Percentiles rank a stretch among this genome's conserved stretches.
phyloP scores from a whole-genome alignment of 2,888 invertebrate genomes.

The Dioctria rufipes region DNA sequence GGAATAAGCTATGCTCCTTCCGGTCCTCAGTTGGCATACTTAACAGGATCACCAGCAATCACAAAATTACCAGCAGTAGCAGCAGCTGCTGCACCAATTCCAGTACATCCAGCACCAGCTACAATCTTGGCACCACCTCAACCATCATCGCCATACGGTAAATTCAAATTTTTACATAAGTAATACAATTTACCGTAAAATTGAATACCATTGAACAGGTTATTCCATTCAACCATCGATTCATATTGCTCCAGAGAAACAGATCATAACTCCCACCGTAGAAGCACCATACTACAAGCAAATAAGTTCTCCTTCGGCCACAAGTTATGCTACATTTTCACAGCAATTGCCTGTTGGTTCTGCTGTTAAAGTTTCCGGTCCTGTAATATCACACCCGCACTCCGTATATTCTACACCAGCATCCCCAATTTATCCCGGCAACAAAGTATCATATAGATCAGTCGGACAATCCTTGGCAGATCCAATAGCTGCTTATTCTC shows the following conservation, averaged over 20 bases:
- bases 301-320: constrained; percentile 17
- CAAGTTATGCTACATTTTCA: constrained; percentile 54
- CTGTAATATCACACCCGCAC: neutral
- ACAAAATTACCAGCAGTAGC: neutral
- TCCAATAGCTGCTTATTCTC: neutral
- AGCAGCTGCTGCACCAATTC: neutral
- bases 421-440: constrained; percentile 36
- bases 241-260: constrained; percentile 51
- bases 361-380: constrained; percentile 2
- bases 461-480: neutral
- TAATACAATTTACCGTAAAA: neutral
- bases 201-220: constrained; percentile 13
- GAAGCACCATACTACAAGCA: constrained; percentile 38
- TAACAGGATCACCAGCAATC: constrained; percentile 13
- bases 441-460: constrained; percentile 25
- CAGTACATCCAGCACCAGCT: neutral
- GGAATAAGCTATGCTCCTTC: neutral
- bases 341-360: constrained; percentile 42
- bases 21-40: constrained; percentile 1
- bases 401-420: constrained; percentile 42
- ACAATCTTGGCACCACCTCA: constrained; percentile 2
- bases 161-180: neutral
- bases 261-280: constrained; percentile 41
- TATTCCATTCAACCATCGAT: constrained; percentile 56
- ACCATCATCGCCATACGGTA: neutral